A percentile compares a stretch with the other conserved stretches of the same genome.
Conservation (phyloP, 2,113 vertebrate species). For the Crotalus tigris region DNA sequence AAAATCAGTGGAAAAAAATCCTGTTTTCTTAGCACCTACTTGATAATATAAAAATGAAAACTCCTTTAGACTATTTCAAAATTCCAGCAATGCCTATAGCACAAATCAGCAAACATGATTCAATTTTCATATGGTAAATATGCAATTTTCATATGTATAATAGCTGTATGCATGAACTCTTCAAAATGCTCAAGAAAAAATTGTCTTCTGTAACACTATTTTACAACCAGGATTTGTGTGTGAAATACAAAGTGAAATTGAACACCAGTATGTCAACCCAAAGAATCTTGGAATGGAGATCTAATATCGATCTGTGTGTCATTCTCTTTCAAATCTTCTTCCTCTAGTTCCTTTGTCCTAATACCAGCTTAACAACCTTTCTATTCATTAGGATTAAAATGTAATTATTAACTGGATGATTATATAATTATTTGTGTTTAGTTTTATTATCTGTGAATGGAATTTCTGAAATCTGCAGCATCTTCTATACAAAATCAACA, state of each 20-base stretch:
- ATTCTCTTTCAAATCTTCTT: neutral
- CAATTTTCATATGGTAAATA: neutral
- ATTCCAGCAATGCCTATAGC: neutral
- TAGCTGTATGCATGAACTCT: neutral
- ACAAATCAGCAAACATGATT: neutral
- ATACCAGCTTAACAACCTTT: neutral
- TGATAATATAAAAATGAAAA: neutral
- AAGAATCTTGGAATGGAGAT: neutral
- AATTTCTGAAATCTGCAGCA: neutral
- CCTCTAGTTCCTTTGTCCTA: neutral
- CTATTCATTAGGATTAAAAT: neutral
- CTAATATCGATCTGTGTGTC: neutral
- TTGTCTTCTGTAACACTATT: neutral
- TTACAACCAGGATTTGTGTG: neutral
- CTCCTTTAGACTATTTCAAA: neutral
- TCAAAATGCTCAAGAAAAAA: neutral
- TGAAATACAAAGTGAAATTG: neutral
- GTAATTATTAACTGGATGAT: neutral
- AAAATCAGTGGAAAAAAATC: slow-evolving; percentile 26
- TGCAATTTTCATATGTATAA: neutral
- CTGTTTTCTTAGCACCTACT: neutral
- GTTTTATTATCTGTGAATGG: neutral
- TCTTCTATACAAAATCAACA: neutral
- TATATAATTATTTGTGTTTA: neutral
- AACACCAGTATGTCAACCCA: neutral